A percentile compares a stretch with the other conserved stretches of the same genome.
Evolutionary conservation across 2,797 vertebrate genomes (phyloP).

Genomic region (Myotis findleyi): DNA sequence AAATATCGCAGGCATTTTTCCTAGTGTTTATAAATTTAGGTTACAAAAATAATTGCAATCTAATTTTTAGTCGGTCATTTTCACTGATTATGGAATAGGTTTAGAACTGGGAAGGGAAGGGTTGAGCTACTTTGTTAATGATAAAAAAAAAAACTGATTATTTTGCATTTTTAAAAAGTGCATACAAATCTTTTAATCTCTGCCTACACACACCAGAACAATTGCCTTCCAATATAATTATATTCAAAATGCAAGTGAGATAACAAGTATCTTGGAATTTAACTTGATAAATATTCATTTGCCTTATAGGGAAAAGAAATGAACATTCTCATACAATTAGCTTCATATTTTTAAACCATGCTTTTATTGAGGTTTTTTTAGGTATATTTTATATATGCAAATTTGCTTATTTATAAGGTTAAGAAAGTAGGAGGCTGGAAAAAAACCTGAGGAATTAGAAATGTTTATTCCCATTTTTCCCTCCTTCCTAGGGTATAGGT

Average conservation of each 20-base stretch:
- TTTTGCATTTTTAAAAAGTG: slow-evolving; percentile 85
- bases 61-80: slow-evolving; percentile 33
- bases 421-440: slow-evolving; percentile 35
- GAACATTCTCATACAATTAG: slow-evolving; percentile 81
- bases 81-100: slow-evolving; percentile 56
- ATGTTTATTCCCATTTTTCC: slow-evolving; percentile 45
- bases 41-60: slow-evolving; percentile 42
- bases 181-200: slow-evolving; percentile 84
- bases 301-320: slow-evolving; percentile 82
- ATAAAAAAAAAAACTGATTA: slow-evolving; percentile 64
- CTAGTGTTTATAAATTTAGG: slow-evolving; percentile 50
- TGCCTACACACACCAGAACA: slow-evolving; percentile 77
- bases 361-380: slow-evolving; percentile 65
- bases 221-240: slow-evolving; percentile 81
- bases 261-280: slow-evolving; percentile 81
- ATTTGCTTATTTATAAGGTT: slow-evolving; percentile 78
- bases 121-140: slow-evolving; percentile 80
- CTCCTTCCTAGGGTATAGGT: slow-evolving; percentile 61
- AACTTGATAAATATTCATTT: slow-evolving; percentile 86
- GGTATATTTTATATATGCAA: slow-evolving; percentile 79
- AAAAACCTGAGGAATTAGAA: slow-evolving; percentile 48
- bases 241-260: slow-evolving; percentile 80
- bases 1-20: not conserved
- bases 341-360: slow-evolving; percentile 78
- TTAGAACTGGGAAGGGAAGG: slow-evolving; percentile 56